Evolutionary conservation across 2,797 vertebrate species (phyloP), one percentile per base, ranked within the genome.

Genomic region (Xenentodon cancila): DNA sequence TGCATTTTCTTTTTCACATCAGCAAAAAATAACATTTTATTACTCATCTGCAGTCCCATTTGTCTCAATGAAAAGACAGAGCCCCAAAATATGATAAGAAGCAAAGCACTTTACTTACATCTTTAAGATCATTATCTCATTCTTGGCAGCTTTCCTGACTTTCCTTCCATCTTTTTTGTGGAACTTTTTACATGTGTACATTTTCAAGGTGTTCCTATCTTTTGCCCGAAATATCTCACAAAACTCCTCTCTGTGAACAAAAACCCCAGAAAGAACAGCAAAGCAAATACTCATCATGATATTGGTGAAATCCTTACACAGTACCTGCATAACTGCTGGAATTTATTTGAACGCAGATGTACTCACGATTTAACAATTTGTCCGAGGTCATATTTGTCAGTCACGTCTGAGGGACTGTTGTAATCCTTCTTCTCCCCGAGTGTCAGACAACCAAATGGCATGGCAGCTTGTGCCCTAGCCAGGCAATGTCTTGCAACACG

Each of bases 391-490:
- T 99, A 99, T 94, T 96, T 97, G 91, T 99, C 97, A 1, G 96
- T 95, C 89, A 99, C 96, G 86, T 99, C 97, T n/a, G 96, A 96
- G 18, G 97, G 97, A 89, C 94, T 97, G 91, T 95, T 98, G 86
- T 99, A 99, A 94, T 99, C 97, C 95, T 99, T 99, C 93, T 97
- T 98, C 89, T 98, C 96, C 49, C 97, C 96, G 76, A 98, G 94
- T 50, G 96, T 98, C 90, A 99, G 95, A 89, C 97, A 99, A 92
- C 97, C 96, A 96, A 99, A 99, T 91, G 97, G 96, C 97, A 99
- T 99, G 91, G 95, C 96, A 95, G 83, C 89, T 86, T 72, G 75
- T 84, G 78, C 86, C 85, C 86, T 88, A 57, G 81, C 76, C 77
- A 64, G 77, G 85, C 80, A 83, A 60, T 30, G 27, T 71, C 61